Conservation (phyloP, 2,797 vertebrate genomes). For the Takifugu rubripes region DNA sequence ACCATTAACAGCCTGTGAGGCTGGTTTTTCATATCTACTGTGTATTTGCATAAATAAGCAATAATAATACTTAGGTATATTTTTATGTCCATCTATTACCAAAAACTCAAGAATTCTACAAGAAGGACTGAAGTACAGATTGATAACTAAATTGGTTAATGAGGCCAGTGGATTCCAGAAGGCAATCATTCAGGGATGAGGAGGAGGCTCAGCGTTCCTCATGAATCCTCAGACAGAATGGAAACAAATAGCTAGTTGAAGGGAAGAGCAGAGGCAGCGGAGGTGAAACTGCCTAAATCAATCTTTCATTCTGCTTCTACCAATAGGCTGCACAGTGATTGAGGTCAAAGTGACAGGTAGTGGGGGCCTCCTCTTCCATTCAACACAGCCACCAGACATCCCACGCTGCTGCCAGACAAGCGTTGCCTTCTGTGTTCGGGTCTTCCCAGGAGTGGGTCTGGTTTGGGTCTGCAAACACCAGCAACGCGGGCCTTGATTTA, state of each 20-base stretch:
- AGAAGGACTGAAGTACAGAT: neutral
- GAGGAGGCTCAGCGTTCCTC: conserved; percentile 14
- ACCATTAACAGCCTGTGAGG: neutral
- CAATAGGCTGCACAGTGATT: conserved; percentile 60
- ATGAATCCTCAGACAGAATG: conserved; percentile 31
- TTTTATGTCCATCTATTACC: neutral
- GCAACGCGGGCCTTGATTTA: conserved; percentile 46
- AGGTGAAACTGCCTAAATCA: conserved; percentile 62
- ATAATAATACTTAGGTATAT: neutral
- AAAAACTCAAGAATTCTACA: too few species aligned
- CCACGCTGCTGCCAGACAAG: conserved; percentile 10
- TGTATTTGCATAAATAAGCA: conserved; percentile 15
- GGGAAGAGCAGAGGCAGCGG: conserved; percentile 37
- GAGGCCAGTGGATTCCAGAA: neutral
- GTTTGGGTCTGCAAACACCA: conserved; percentile 35
- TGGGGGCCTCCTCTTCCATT: conserved; percentile 6
- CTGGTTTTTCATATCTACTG: conserved; percentile 3
- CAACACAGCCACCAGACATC: conserved; percentile 1
- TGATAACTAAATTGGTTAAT: neutral
- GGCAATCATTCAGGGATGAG: conserved; percentile 25
- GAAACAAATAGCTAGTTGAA: conserved; percentile 58
- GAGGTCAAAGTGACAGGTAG: conserved; percentile 64
- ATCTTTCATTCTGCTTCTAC: conserved; percentile 62
- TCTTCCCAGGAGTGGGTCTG: conserved; percentile 25
- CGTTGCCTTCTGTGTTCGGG: conserved; percentile 26